phyloP scores from a whole-genome alignment of 2,113 vertebrate species.

The Prionailurus viverrinus region DNA sequence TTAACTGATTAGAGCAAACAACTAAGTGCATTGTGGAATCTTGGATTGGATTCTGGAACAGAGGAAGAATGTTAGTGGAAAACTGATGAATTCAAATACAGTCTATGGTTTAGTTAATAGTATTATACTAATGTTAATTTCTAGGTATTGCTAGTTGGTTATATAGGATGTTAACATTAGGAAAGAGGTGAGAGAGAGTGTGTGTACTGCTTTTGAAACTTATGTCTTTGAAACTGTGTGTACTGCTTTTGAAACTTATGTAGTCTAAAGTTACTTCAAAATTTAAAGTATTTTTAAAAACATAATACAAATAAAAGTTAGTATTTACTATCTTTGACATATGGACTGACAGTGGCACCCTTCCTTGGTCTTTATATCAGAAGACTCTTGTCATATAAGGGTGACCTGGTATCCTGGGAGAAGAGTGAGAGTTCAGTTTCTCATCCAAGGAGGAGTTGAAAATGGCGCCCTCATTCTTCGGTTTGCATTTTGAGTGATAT shows the following conservation, averaged over 20 bases:
- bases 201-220: too few species aligned
- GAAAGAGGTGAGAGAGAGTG: background rate
- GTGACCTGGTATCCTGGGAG: background rate
- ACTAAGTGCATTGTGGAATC: background rate
- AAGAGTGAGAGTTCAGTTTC: background rate
- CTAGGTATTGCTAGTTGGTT: background rate
- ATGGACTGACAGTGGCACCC: background rate
- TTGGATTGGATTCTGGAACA: slow-evolving; percentile 22
- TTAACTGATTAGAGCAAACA: background rate
- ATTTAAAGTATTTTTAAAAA: background rate
- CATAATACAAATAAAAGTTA: background rate
- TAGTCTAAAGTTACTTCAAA: slow-evolving; percentile 9
- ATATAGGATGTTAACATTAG: background rate
- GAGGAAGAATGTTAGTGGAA: background rate
- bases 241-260: background rate
- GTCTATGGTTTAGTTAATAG: background rate
- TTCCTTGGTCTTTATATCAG: background rate
- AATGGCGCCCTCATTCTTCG: background rate
- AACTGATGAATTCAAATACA: slow-evolving; percentile 7
- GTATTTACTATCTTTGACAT: background rate
- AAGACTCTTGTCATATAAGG: background rate
- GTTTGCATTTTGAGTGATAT: background rate
- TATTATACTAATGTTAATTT: background rate
- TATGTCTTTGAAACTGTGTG: background rate
- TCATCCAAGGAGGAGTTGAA: background rate